Percentiles rank a stretch among this genome's conserved stretches.
Evolutionary conservation across 1,140 invertebrate species (phyloP).

Genomic region (Helicoverpa zea): DNA sequence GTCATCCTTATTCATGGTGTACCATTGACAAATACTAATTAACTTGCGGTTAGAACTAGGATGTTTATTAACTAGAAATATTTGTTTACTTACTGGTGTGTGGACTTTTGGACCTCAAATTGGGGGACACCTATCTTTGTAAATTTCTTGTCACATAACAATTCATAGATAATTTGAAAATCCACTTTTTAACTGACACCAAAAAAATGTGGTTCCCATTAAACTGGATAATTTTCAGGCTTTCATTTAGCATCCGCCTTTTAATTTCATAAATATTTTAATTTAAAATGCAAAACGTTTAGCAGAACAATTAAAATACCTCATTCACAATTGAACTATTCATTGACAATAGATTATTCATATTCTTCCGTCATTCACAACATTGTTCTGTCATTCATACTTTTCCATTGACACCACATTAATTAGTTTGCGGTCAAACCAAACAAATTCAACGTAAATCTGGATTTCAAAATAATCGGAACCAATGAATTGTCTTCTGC

Average conservation of each 20-base stretch:
- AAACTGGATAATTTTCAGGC: no score
- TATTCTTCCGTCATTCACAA: not conserved
- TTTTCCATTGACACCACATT: conserved; percentile 61
- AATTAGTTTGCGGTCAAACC: conserved; percentile 60
- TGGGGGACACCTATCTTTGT: no score
- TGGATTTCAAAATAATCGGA: conserved; percentile 67
- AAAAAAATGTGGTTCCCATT: no score
- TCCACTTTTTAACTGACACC: no score
- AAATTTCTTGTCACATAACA: no score
- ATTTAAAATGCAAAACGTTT: not conserved
- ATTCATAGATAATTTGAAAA: no score
- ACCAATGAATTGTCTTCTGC: conserved; percentile 67
- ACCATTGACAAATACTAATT: conserved; percentile 17
- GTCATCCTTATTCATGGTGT: conserved; percentile 7
- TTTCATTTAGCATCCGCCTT: not conserved
- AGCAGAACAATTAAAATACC: not conserved
- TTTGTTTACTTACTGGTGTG: no score
- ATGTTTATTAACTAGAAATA: conserved; percentile 12
- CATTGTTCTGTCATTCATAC: conserved; percentile 59
- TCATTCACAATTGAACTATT: no score
- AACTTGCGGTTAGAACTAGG: conserved; percentile 10
- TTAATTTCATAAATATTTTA: no score
- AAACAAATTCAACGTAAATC: conserved; percentile 43
- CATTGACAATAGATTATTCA: not conserved
- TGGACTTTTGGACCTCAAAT: not conserved